Base-by-base conservation (phyloP, 2,797 vertebrate species). In the Botia almorhae region DNA sequence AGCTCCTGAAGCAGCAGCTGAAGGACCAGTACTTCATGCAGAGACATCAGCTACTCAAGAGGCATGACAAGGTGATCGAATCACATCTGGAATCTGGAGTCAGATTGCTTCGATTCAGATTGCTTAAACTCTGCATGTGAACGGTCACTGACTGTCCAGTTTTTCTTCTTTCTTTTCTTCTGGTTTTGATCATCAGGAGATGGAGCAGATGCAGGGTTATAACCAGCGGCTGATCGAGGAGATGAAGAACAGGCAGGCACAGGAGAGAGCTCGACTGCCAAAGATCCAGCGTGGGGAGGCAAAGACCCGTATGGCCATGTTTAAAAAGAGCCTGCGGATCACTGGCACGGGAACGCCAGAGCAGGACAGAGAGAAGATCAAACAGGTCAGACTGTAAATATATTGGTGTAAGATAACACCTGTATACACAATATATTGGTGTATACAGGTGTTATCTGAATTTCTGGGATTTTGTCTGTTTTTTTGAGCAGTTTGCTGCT, bases 221-320 rank as follows among this genome's bases (percentile, higher is more conserved):
- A 99, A 99, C 88, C 98, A 99, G 69, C 92, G 98, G 50, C 91
- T 99, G 80, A 92, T 98, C 0, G 98, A 99, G 86, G 97, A 99
- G 88, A 88, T 98, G 86, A 99, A 98, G 90, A 97, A 94, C 90
- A 96, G 95, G 46, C 98, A 99, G 87, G 94, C 94, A 78, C 97
- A 98, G 83, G 98, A 99, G 91, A 94, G 96, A 89, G 96, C 92
- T 0, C 95, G 98, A 6, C 91, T 99, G 76, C 98, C 98, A 72
- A 99, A 99, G 93, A 99, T 98, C 89, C 98, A 99, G 82, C 95
- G 98, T 68, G 93, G 97, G n/a, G 98, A 99, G 36, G 98, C 96
- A 73, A 99, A 99, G 90, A 99, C 98, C 10, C 96, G 98, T 65
- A 99, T 99, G 98, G 98, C 98, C 69, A 99, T 99, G 97, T 99